phyloP scores from a whole-genome alignment of 1,140 invertebrate genomes.

The Cyrtorhinus lividipennis region DNA sequence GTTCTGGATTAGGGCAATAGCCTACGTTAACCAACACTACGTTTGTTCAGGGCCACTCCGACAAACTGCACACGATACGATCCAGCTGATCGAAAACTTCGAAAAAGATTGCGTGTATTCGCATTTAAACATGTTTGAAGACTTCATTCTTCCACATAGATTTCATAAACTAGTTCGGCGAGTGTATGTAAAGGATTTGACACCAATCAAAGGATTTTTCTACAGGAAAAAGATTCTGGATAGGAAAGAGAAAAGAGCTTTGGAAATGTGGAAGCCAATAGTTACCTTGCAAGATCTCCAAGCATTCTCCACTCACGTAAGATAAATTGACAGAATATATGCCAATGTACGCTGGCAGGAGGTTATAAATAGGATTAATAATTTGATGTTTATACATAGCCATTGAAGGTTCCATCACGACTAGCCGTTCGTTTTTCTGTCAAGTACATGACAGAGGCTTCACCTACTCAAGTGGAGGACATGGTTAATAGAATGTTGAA shows the following conservation, averaged over 20 bases:
- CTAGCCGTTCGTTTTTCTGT: neutral
- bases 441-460: constrained; percentile 9
- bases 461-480: constrained; percentile 5
- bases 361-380: too few species aligned
- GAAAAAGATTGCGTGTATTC: constrained; percentile 10
- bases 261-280: constrained; percentile 4
- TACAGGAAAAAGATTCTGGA: neutral
- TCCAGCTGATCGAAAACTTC: constrained; percentile 1
- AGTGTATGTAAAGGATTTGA: constrained; percentile 9
- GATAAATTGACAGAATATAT: too few species aligned
- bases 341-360: too few species aligned
- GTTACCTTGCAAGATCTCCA: neutral
- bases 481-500: constrained; percentile 6
- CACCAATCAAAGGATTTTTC: constrained; percentile 6
- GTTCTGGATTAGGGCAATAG: too few species aligned
- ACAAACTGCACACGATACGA: constrained; percentile 6
- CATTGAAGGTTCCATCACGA: neutral
- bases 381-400: too few species aligned
- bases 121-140: constrained; percentile 4
- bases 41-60: neutral
- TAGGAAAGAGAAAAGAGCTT: neutral
- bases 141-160: neutral
- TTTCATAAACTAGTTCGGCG: constrained; percentile 1
- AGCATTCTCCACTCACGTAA: constrained; percentile 1
- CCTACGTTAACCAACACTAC: neutral